Conservation (phyloP, 2,113 vertebrate genomes). For the Mobula hypostoma region DNA sequence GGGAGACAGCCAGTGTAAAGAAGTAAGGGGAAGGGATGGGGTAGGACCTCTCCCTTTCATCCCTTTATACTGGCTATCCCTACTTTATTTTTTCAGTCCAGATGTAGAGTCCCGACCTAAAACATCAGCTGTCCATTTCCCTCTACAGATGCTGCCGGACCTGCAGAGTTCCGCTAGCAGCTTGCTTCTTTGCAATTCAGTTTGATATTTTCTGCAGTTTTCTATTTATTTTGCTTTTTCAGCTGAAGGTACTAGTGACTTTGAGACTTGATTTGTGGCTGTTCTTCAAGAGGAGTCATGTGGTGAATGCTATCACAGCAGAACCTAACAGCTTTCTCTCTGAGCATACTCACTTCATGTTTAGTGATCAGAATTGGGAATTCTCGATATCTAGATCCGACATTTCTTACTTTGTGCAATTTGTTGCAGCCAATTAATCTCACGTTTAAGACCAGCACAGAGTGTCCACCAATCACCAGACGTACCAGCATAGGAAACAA, state of each 20-base stretch:
- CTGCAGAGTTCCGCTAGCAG: background rate
- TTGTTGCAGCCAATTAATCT: background rate
- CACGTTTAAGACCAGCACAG: background rate
- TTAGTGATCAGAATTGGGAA: no score
- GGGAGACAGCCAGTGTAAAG: no score
- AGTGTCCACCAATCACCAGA: background rate
- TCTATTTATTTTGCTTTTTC: background rate
- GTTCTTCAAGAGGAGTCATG: background rate
- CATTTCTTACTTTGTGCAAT: background rate
- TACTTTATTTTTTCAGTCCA: no score
- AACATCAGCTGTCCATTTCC: no score
- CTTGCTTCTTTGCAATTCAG: background rate
- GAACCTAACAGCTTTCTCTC: background rate
- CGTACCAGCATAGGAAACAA: background rate
- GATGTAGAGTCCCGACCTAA: no score
- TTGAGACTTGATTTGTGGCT: background rate
- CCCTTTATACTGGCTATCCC: no score
- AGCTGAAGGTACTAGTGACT: background rate
- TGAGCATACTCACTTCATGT: background rate
- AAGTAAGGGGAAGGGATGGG: no score
- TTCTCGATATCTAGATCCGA: no score
- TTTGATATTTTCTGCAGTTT: background rate
- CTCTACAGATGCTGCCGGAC: no score
- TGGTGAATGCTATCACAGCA: background rate
- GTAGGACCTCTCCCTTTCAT: no score